Evolutionary conservation across 2,888 invertebrate genomes (phyloP), one percentile per base, ranked within the genome.

Genomic region (Stramonita haemastoma): DNA sequence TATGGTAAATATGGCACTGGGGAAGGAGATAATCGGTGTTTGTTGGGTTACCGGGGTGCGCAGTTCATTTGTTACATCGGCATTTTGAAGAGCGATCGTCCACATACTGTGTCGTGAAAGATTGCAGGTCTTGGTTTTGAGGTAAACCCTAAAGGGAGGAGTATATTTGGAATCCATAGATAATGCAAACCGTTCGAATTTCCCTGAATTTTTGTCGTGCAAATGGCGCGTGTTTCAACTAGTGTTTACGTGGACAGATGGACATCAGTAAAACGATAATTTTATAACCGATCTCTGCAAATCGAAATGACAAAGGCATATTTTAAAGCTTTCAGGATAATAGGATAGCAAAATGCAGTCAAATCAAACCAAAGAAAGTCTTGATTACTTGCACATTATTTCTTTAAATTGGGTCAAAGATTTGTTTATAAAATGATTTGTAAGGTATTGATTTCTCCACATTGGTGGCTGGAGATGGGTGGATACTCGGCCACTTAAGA

Each of bases 211-310:
- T 91, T 88, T 90, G 92, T 89, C 90, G 91, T 91, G 88, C 89
- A 90, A 93, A 93, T 94, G 94, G 94, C 94, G 94, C 92, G 93
- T 92, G 92, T 93, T 94, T 94, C 93, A 92, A 93, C 87, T 92
- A 90, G 57, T 90, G 89, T 90, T 90, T 90, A 90, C 90, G 89
- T 90, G 90, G 85, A 88, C 79, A 34, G 81, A 79, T 66, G 77
- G 66, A 56, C 70, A 6, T 15, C 66, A 46, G 46, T 17, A 73
- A 86, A 56, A 17, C 11, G 32, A 32, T 15, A 32, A 83, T 36
- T 36, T 46, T 29, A 22, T 22, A 29, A 46, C 36, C 36, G 81
- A 83, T 46, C 29, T 83, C 22, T 57, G 57, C 84, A 46, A 17
- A 29, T 83, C 36, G 26, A 46, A 36, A 83, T n/a, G 26, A 11